Evolutionary conservation across 2,113 vertebrate genomes (phyloP), one percentile per base, ranked within the genome.

Genomic region (Pungitius pungitius): DNA sequence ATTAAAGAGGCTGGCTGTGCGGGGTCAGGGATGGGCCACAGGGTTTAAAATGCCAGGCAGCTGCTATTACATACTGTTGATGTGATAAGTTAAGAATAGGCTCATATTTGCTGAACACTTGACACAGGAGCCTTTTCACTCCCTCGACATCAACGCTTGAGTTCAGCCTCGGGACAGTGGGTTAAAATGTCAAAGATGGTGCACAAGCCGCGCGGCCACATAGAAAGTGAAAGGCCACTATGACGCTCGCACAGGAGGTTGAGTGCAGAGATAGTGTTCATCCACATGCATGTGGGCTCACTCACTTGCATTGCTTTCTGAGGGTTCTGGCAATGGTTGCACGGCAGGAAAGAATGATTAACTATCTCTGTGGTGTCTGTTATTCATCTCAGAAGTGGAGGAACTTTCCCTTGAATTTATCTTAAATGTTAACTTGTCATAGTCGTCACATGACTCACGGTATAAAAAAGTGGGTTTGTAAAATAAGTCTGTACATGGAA

Each of bases 71-170:
- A 84, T 81, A 90, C 87, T 84, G 87, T 88, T 75, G 87, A 87
- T 88, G 87, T 80, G 90, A 88, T 91, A 87, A 90, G 90, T 89
- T 88, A 88, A 86, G 88, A 90, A 90, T 87, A 88, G 90, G 90
- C 80, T 86, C 82, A 74, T 92, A 85, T 93, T 93, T 91, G 90
- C 90, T 71, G 83, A 92, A 81, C 83, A 86, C 81, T 91, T 91
- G 89, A 92, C 92, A 93, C 86, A 63, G 68, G 87, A 91, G 84
- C 73, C 83, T 82, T 84, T 87, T 88, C 71, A 81, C 72, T 89
- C 88, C 79, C 78, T 82, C 35, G 69, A 86, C 66, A 52, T 83
- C 59, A 72, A 83, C 85, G 69, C 85, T 81, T 72, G 80, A 88
- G 89, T 90, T 90, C 84, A 89, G 78, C 65, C 33, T 5, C 75